Conservation (phyloP, 2,888 invertebrate species). For the Imbricaverruca yamaguchii region DNA sequence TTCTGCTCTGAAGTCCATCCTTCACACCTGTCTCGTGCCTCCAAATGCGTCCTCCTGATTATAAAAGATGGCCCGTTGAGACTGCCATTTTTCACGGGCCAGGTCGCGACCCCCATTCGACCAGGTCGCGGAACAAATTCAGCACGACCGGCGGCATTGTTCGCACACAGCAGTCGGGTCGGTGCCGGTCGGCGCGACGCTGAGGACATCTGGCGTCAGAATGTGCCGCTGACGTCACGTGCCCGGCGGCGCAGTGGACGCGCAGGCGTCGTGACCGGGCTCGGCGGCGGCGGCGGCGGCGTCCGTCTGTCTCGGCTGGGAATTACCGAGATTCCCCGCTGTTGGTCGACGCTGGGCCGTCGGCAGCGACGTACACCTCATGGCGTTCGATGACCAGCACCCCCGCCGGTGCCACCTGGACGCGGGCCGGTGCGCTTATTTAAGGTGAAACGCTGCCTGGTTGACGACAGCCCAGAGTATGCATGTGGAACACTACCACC, state of each 20-base stretch:
- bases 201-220: not conserved
- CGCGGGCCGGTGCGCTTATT: too few relatives aligned
- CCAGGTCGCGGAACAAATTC: slow-evolving; percentile 11
- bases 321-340: not conserved
- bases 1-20: not conserved
- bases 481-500: too few relatives aligned
- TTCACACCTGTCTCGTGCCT: not conserved
- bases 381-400: not conserved
- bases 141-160: not conserved
- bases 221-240: not conserved
- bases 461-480: too few relatives aligned
- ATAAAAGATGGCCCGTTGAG: slow-evolving; percentile 13
- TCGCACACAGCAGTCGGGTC: not conserved
- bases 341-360: not conserved
- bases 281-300: not conserved
- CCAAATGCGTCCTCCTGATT: slow-evolving; percentile 9
- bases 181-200: not conserved
- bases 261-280: not conserved
- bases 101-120: not conserved
- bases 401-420: not conserved
- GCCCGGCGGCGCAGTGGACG: not conserved
- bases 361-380: not conserved
- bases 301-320: too few relatives aligned
- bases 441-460: too few relatives aligned
- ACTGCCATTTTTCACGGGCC: not conserved